These are phyloP conservation scores for Pangasius larnaudii DNA, from an alignment of 2,797 vertebrate genomes.

Conservation along the genomic window DNA sequence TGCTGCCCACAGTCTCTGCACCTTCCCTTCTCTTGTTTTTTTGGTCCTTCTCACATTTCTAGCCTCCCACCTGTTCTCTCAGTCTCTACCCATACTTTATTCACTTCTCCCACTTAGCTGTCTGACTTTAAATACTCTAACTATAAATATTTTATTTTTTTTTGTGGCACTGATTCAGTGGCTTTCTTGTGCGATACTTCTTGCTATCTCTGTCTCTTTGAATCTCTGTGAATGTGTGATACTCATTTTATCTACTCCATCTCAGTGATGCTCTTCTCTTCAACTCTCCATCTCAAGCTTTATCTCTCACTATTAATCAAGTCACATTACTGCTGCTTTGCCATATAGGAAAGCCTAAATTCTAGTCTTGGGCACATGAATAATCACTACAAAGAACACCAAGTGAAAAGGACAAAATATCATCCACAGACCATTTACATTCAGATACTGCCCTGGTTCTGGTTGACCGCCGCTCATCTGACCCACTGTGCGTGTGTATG, in stretches of 20 bases:
- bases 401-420: background rate
- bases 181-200: background rate
- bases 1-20: background rate
- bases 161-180: background rate
- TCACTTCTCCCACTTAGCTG: background rate
- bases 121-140: background rate
- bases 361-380: background rate
- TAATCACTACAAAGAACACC: background rate
- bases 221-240: background rate
- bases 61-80: background rate
- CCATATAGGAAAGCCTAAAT: background rate
- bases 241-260: constrained; percentile 1
- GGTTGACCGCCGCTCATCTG: background rate
- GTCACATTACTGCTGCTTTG: background rate
- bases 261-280: background rate
- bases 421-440: background rate
- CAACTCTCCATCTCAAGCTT: constrained; percentile 14
- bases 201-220: background rate
- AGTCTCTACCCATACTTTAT: background rate
- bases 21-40: background rate
- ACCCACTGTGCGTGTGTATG: background rate
- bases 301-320: background rate
- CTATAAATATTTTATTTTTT: background rate
- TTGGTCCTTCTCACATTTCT: background rate
- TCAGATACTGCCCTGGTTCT: constrained; percentile 17